Percentiles rank a stretch among this genome's conserved stretches.
These are phyloP conservation scores for Onthophagus sagittarius DNA, from an alignment of 2,888 invertebrate species.

Conservation along the genomic window DNA sequence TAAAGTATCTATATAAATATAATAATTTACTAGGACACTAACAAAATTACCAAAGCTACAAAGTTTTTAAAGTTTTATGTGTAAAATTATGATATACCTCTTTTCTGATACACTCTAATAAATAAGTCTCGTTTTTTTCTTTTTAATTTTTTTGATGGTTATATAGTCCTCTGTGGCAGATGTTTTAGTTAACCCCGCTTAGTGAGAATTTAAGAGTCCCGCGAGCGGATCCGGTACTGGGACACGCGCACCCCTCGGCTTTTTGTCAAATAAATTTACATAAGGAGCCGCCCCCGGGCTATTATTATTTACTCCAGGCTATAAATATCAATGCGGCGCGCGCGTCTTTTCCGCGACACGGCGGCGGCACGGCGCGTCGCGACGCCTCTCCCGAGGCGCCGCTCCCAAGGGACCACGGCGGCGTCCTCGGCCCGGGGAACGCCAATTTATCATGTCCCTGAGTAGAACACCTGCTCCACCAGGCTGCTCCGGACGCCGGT, in stretches of 20 bases:
- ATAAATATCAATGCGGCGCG: conserved; percentile 45
- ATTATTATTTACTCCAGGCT: conserved; percentile 47
- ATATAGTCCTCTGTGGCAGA: neutral
- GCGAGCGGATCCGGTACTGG: neutral
- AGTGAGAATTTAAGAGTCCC: conserved; percentile 10
- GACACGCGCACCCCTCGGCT: conserved; percentile 7
- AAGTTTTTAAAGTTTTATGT: no score
- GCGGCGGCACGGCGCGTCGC: conserved; percentile 29
- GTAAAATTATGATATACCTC: no score
- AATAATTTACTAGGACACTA: no score
- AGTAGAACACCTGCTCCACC: conserved; percentile 36
- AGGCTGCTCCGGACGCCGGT: conserved; percentile 24
- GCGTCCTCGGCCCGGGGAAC: conserved; percentile 18
- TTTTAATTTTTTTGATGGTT: neutral
- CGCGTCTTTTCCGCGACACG: conserved; percentile 19
- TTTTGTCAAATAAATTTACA: conserved; percentile 37
- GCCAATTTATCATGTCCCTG: conserved; percentile 32
- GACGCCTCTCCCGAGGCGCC: neutral
- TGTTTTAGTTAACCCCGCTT: conserved; percentile 12
- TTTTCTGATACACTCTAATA: no score
- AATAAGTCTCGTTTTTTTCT: neutral
- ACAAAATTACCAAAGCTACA: neutral
- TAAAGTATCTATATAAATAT: neutral
- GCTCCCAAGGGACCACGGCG: conserved; percentile 23
- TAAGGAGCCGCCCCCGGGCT: conserved; percentile 38